Percentiles rank a stretch among this genome's conserved stretches.
Conservation (phyloP, 2,888 invertebrate genomes). For the Morpho helenor region DNA sequence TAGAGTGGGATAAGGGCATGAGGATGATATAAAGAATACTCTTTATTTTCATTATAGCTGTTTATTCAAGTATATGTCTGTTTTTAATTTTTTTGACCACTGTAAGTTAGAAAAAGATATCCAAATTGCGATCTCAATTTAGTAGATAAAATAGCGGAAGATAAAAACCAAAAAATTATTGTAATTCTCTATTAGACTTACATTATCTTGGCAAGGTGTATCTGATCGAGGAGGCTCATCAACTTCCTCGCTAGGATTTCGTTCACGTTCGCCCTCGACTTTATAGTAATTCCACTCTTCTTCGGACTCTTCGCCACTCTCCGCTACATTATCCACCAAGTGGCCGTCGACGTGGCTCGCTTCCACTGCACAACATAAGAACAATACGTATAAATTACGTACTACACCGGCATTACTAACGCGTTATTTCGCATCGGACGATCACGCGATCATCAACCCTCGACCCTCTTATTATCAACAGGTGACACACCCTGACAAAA, state of each 20-base stretch:
- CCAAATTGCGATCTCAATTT: no score
- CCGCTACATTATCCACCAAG: conserved; percentile 85
- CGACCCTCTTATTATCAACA: conserved; percentile 50
- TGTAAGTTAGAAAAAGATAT: no score
- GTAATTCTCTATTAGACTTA: conserved; percentile 36
- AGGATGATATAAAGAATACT: no score
- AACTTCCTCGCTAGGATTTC: conserved; percentile 79
- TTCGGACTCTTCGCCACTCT: conserved; percentile 88
- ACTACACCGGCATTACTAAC: conserved; percentile 3
- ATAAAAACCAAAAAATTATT: no score
- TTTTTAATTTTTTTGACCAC: no score
- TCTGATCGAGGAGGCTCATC: conserved; percentile 71
- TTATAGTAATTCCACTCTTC: conserved; percentile 94
- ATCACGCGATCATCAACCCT: conserved; percentile 21
- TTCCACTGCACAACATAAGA: conserved; percentile 60
- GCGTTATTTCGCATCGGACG: conserved; percentile 20
- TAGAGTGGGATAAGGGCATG: no score
- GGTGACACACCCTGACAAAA: conserved; percentile 67
- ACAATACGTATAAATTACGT: conserved; percentile 36
- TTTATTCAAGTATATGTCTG: no score
- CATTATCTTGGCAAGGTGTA: conserved; percentile 72
- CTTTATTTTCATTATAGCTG: no score
- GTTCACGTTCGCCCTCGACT: conserved; percentile 82
- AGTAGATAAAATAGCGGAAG: no score
- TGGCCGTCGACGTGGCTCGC: conserved; percentile 71